Percentiles rank a stretch among this genome's conserved stretches.
phyloP scores from a whole-genome alignment of 2,113 vertebrate species.

The Chaenocephalus aceratus region DNA sequence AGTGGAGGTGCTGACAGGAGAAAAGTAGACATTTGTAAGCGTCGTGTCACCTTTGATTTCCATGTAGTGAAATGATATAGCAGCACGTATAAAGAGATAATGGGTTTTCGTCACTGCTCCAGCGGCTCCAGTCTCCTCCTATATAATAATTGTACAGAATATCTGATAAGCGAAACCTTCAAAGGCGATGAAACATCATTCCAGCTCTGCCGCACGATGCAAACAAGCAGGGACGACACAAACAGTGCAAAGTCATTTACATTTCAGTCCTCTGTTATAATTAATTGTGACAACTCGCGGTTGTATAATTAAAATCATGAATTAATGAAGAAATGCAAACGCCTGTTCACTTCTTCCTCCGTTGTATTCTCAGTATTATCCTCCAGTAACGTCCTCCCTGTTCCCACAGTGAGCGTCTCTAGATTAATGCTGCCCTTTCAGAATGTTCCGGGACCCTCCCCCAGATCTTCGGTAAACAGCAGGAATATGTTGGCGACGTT shows the following conservation, averaged over 20 bases:
- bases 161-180: slow-evolving; percentile 15
- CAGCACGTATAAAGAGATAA: neutral
- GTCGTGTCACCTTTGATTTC: slow-evolving; percentile 1
- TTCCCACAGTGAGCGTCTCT: slow-evolving; percentile 38
- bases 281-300: slow-evolving; percentile 19
- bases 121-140: neutral
- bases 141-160: neutral
- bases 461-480: slow-evolving; percentile 50
- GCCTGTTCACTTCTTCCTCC: slow-evolving; percentile 18
- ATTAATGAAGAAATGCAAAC: slow-evolving; percentile 37
- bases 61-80: neutral
- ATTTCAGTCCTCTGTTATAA: neutral
- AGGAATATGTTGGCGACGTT: slow-evolving; percentile 48
- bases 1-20: neutral
- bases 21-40: neutral
- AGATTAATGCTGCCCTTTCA: slow-evolving; percentile 75
- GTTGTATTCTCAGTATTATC: slow-evolving; percentile 17
- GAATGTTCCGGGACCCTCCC: slow-evolving; percentile 67
- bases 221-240: neutral
- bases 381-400: slow-evolving; percentile 52
- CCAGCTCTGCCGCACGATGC: neutral
- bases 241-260: slow-evolving; percentile 10
- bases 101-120: neutral
- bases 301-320: slow-evolving; percentile 38
- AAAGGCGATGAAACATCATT: slow-evolving; percentile 26